Conservation (phyloP, 1,140 invertebrate genomes). For the Conus betulinus region DNA sequence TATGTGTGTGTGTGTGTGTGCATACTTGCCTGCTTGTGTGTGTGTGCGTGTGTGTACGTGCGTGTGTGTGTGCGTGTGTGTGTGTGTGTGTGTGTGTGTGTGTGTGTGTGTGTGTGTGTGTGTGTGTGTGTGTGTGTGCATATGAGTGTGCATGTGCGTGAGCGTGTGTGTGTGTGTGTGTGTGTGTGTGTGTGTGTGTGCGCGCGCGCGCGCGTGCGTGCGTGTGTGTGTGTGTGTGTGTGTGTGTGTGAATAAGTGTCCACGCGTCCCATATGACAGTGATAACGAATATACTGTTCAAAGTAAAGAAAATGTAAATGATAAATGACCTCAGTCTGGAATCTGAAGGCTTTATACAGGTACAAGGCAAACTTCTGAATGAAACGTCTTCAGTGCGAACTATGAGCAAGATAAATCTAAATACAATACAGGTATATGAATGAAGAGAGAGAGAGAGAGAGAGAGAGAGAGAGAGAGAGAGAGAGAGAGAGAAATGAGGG, state of each 20-base stretch:
- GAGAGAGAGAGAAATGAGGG: not conserved
- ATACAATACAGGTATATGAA: not conserved
- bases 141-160: not conserved
- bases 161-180: too few species aligned
- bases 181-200: not conserved
- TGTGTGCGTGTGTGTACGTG: not conserved
- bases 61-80: not conserved
- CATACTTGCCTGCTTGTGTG: not conserved
- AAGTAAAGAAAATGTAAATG: too few species aligned
- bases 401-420: too few species aligned
- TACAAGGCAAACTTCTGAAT: too few species aligned
- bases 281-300: too few species aligned
- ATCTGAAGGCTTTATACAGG: too few species aligned
- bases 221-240: too few species aligned
- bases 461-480: not conserved
- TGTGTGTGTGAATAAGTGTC: too few species aligned
- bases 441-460: not conserved
- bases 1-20: not conserved
- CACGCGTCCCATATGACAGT: too few species aligned
- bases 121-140: constrained; percentile 7
- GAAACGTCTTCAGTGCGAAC: too few species aligned
- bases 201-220: too few species aligned
- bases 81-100: not conserved
- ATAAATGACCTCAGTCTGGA: too few species aligned
- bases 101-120: constrained; percentile 9